Evolutionary conservation across 2,888 invertebrate species (phyloP).

Genomic region (Pasiphila rectangulata): DNA sequence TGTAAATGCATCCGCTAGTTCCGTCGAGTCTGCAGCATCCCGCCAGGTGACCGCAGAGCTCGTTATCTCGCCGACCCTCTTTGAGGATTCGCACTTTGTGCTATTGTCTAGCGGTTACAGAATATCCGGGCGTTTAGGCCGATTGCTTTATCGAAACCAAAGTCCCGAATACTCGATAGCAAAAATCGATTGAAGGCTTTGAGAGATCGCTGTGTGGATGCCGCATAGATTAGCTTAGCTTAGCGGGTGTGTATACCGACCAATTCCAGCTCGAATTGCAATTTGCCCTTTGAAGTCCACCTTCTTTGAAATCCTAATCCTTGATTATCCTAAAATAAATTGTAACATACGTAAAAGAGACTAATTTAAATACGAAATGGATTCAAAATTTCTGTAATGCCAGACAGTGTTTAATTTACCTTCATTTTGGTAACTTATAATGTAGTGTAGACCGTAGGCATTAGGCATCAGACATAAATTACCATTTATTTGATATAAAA

Average conservation of each 20-base stretch:
- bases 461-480: background rate
- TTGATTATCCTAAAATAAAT: constrained; percentile 20
- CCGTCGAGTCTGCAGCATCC: constrained; percentile 6
- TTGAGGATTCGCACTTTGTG: constrained; percentile 23
- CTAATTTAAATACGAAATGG: constrained; percentile 12
- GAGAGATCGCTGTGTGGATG: constrained; percentile 15
- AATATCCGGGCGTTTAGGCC: constrained; percentile 1
- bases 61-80: constrained; percentile 20
- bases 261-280: constrained; percentile 11
- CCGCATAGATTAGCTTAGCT: constrained; percentile 15
- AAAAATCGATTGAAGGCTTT: constrained; percentile 13
- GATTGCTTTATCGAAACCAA: constrained; percentile 22
- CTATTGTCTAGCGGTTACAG: constrained; percentile 14
- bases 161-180: constrained; percentile 12
- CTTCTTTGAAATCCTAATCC: constrained; percentile 9
- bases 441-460: background rate
- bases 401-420: constrained; percentile 7
- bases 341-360: background rate
- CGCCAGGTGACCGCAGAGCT: constrained; percentile 16
- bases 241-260: constrained; percentile 14
- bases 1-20: constrained; percentile 12
- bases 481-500: background rate
- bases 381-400: constrained; percentile 12
- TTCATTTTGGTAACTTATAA: constrained; percentile 4
- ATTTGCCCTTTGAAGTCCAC: constrained; percentile 25